A percentile compares a stretch with the other conserved stretches of the same genome.
Evolutionary conservation across 2,888 invertebrate species (phyloP).

Genomic region (Synanthedon myopaeformis): DNA sequence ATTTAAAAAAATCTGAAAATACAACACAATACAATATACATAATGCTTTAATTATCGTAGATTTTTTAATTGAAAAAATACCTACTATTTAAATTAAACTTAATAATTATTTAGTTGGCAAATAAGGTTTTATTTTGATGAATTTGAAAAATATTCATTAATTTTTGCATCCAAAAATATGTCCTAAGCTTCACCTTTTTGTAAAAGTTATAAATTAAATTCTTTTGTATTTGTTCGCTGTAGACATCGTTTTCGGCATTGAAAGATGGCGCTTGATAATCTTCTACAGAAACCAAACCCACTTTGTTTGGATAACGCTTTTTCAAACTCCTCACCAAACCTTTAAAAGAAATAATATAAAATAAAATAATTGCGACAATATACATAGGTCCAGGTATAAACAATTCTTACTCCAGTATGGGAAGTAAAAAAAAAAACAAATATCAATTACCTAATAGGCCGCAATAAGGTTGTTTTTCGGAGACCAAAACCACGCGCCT

Average conservation of each 20-base stretch:
- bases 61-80: too few relatives aligned
- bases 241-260: conserved; percentile 54
- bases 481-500: conserved; percentile 29
- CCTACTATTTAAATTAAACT: too few relatives aligned
- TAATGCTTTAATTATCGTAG: too few relatives aligned
- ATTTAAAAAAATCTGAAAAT: too few relatives aligned
- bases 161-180: too few relatives aligned
- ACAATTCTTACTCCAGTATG: not conserved
- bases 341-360: conserved; percentile 36
- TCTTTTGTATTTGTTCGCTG: conserved; percentile 63
- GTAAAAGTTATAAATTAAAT: conserved; percentile 76
- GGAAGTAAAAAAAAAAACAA: not conserved
- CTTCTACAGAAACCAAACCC: conserved; percentile 57
- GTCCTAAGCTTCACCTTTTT: conserved; percentile 20
- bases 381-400: not conserved
- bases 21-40: too few relatives aligned
- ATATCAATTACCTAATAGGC: conserved; percentile 24
- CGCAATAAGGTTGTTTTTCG: conserved; percentile 30
- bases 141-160: too few relatives aligned
- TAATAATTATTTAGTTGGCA: too few relatives aligned
- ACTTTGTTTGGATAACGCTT: conserved; percentile 66
- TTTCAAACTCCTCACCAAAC: conserved; percentile 77
- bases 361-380: not conserved
- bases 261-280: conserved; percentile 59
- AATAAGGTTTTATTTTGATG: too few relatives aligned